phyloP scores from a whole-genome alignment of 2,113 vertebrate genomes.

The Centropus unirufus region DNA sequence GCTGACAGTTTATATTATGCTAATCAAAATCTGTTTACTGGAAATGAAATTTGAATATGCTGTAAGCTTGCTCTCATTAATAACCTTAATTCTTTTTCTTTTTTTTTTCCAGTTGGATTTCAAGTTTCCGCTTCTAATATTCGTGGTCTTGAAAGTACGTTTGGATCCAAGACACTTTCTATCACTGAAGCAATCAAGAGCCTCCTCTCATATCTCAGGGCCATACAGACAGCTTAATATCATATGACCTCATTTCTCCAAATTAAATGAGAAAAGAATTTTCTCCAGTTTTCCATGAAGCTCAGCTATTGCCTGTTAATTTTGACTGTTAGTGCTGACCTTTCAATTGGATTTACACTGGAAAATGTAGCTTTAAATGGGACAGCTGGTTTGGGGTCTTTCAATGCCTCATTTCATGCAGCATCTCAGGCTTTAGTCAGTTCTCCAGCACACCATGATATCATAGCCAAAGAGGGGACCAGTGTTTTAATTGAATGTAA shows the following conservation, averaged over 20 bases:
- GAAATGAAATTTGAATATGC: conserved; percentile 4
- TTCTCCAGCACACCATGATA: conserved; percentile 62
- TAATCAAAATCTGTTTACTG: conserved; percentile 14
- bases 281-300: conserved; percentile 74
- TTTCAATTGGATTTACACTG: conserved; percentile 59
- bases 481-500: conserved; percentile 87
- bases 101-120: conserved; percentile 68
- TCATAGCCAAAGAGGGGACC: conserved; percentile 88
- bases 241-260: conserved; percentile 71
- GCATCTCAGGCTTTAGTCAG: conserved; percentile 39
- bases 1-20: conserved; percentile 34
- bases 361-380: conserved; percentile 70
- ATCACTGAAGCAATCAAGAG: conserved; percentile 33
- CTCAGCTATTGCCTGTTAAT: conserved; percentile 70
- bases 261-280: conserved; percentile 59
- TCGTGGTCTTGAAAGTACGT: conserved; percentile 32
- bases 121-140: conserved; percentile 10
- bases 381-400: conserved; percentile 23
- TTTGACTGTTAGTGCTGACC: conserved; percentile 53
- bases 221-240: conserved; percentile 36
- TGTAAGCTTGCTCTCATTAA: conserved; percentile 22
- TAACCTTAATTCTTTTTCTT: conserved; percentile 19
- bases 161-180: conserved; percentile 44
- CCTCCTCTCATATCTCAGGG: background rate
- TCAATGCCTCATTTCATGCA: conserved; percentile 61